Conservation (phyloP, 2,113 vertebrate species). For the Pelobates fuscus region DNA sequence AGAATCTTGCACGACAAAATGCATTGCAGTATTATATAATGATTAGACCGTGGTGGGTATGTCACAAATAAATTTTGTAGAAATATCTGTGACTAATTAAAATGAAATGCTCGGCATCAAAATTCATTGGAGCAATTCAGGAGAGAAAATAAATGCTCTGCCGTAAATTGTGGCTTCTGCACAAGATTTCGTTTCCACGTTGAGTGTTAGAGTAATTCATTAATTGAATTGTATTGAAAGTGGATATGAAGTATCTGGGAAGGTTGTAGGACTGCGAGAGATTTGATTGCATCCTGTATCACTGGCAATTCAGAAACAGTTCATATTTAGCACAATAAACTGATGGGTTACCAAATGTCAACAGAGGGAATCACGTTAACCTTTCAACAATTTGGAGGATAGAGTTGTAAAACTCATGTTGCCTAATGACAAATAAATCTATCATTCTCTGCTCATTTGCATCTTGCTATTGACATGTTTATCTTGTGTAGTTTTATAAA, state of each 20-base stretch:
- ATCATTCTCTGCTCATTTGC: constrained; percentile 44
- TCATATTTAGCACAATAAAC: constrained; percentile 53
- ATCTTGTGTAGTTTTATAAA: constrained; percentile 53
- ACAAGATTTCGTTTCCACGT: constrained; percentile 2
- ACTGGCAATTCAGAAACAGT: constrained; percentile 51
- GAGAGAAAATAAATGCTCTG: constrained; percentile 19
- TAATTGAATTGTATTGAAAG: constrained; percentile 42
- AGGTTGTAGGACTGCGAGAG: constrained; percentile 47
- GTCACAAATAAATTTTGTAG: constrained; percentile 7
- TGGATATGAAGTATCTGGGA: constrained; percentile 38
- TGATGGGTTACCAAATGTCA: constrained; percentile 54
- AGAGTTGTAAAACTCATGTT: constrained; percentile 49
- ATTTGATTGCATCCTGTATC: constrained; percentile 49
- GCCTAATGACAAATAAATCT: constrained; percentile 51
- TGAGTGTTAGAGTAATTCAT: constrained; percentile 22
- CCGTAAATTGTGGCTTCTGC: constrained; percentile 19
- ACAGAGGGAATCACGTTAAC: constrained; percentile 67
- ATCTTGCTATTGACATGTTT: constrained; percentile 58
- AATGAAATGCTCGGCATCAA: constrained; percentile 21
- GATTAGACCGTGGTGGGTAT: neutral
- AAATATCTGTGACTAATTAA: constrained; percentile 35
- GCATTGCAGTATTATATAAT: constrained; percentile 2
- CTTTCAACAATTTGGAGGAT: constrained; percentile 72
- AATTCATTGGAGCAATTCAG: constrained; percentile 38
- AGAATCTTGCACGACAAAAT: neutral